These are phyloP conservation scores for Mirounga angustirostris DNA, from an alignment of 2,113 vertebrate species.

Conservation along the genomic window DNA sequence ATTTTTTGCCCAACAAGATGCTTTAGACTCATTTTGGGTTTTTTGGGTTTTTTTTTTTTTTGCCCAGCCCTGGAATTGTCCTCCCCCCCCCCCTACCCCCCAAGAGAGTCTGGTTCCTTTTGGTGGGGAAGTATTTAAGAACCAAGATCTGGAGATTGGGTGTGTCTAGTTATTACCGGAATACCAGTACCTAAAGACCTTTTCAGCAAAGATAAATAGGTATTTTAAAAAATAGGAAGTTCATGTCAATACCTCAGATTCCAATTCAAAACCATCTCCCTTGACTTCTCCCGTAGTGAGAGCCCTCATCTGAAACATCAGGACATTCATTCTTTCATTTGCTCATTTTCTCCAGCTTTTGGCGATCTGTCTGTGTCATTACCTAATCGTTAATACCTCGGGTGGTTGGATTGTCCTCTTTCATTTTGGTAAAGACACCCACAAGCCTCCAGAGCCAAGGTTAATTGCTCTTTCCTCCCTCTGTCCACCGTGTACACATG, in stretches of 20 bases:
- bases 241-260: neutral
- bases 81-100: neutral
- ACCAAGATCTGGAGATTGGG: neutral
- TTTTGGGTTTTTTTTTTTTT: neutral
- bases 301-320: neutral
- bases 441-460: neutral
- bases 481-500: fast-evolving
- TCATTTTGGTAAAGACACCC: neutral
- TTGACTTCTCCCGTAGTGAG: neutral
- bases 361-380: neutral
- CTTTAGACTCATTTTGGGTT: neutral
- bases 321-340: neutral
- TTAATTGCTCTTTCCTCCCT: neutral
- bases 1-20: neutral
- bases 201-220: neutral
- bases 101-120: neutral
- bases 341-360: neutral
- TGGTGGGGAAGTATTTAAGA: neutral
- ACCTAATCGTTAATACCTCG: no score
- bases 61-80: neutral
- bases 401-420: neutral
- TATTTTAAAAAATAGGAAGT: neutral
- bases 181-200: neutral
- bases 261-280: no score
- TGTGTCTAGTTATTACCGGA: neutral